phyloP scores from a whole-genome alignment of 2,888 invertebrate genomes.

The Tineola bisselliella region DNA sequence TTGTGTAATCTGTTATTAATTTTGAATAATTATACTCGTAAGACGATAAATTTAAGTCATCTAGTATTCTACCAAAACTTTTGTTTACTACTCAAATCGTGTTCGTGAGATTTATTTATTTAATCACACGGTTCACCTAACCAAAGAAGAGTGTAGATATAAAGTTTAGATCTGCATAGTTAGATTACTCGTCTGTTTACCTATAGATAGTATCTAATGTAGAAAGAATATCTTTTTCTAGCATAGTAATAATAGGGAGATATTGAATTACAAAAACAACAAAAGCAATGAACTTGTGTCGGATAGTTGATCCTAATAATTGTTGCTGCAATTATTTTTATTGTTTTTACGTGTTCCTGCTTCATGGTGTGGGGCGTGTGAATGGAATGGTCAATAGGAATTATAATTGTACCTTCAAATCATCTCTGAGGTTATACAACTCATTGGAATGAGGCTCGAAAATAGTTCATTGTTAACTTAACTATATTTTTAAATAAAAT shows the following conservation, averaged over 20 bases:
- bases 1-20: too few relatives aligned
- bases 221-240: not conserved
- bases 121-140: too few relatives aligned
- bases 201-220: not conserved
- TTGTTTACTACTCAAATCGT: too few relatives aligned
- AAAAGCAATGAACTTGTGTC: conserved; percentile 16
- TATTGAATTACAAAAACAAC: not conserved
- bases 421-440: not conserved
- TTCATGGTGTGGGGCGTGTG: not conserved
- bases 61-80: too few relatives aligned
- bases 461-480: too few relatives aligned
- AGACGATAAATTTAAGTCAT: too few relatives aligned
- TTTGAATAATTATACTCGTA: too few relatives aligned
- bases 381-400: not conserved
- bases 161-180: not conserved
- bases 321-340: conserved; percentile 19
- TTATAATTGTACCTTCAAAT: not conserved
- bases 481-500: too few relatives aligned
- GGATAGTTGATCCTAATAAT: conserved; percentile 38
- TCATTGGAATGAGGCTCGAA: not conserved
- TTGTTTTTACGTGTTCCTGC: conserved; percentile 7
- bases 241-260: not conserved
- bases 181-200: not conserved
- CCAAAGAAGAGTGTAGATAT: not conserved
- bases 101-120: too few relatives aligned